Base-by-base conservation (phyloP, 2,797 vertebrate species). In the Threskiornis aethiopicus region DNA sequence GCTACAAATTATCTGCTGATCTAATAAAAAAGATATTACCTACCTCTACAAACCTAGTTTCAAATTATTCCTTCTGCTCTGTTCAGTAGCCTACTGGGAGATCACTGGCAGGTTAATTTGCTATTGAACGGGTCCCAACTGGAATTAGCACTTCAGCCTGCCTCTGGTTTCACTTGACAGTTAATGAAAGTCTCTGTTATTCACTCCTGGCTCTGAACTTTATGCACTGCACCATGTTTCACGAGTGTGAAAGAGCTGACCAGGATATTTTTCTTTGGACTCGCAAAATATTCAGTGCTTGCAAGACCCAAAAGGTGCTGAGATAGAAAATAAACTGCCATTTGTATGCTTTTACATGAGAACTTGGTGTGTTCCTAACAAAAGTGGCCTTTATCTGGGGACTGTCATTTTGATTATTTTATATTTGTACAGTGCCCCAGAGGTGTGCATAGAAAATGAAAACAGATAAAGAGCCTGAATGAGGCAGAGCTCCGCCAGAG, bases 11-110 rank as follows among this genome's bases (percentile, higher is more conserved):
- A 95, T 90, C 94, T 73, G 77, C 92, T 94, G 96, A 96, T 97
- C 94, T 95, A 96, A 97, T 95, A 96, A 96, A 94, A 96, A 96
- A 96, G 92, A 96, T 96, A 96, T 97, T 97, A 96, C 93, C 90
- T 87, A 61, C 80, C 93, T 94, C 93, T 82, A 83, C 94, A 96
- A 95, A 93, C 90, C 83, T 82, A 76, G 91, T 95, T 96, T 93
- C 96, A 90, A 95, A 96, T 96, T 94, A 95, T 94, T 91, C 93
- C 94, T 95, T 66, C 89, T 82, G 87, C 94, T 90, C 82, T 13
- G 52, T 35, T 95, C 96, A 90, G 89, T 33, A 81, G 96, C 93
- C 95, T 87, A 79, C 79, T 80, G 93, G 96, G 95, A 96, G 96
- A 95, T 93, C 83, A 51, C 93, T 96, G 96, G 91, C 96, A 97